Conservation (phyloP, 2,888 invertebrate genomes). For the Mesochorus sp. region DNA sequence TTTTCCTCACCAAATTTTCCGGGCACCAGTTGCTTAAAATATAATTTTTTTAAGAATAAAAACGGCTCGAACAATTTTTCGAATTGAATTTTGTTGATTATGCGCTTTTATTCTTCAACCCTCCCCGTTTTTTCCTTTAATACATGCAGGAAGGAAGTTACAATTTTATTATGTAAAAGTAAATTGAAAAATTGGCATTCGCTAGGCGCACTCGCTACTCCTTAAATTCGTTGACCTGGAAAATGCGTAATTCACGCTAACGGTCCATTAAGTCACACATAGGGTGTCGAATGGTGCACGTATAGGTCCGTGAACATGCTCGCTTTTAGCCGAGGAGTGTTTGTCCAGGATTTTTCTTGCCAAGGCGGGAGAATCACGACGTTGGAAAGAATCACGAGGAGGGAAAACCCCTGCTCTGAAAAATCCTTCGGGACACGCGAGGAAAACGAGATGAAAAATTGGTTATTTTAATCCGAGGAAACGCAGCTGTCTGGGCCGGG, state of each 20-base stretch:
- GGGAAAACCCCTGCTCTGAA: not conserved
- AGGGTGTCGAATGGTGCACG: too few species aligned
- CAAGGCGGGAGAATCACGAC: constrained; percentile 20
- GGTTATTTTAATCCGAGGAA: constrained; percentile 42
- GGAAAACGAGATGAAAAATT: constrained; percentile 31
- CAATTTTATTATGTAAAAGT: constrained; percentile 48
- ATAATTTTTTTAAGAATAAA: too few species aligned
- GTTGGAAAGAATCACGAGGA: constrained; percentile 32
- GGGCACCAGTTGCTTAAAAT: too few species aligned
- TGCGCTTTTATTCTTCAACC: too few species aligned
- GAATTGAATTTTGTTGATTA: too few species aligned
- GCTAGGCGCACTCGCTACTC: constrained; percentile 2
- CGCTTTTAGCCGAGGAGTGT: too few species aligned
- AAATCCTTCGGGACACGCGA: constrained; percentile 1
- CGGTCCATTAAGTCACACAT: constrained; percentile 49
- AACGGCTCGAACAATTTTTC: too few species aligned
- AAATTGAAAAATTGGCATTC: constrained; percentile 53
- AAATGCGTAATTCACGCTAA: constrained; percentile 51
- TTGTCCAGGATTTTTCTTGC: constrained; percentile 21
- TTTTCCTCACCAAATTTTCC: too few species aligned
- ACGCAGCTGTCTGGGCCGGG: not conserved
- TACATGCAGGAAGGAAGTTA: constrained; percentile 11
- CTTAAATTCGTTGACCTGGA: constrained; percentile 44
- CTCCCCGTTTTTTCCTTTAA: too few species aligned
- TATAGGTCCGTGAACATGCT: too few species aligned